Evolutionary conservation across 2,888 invertebrate species (phyloP).

Genomic region (Volucella bombylans): DNA sequence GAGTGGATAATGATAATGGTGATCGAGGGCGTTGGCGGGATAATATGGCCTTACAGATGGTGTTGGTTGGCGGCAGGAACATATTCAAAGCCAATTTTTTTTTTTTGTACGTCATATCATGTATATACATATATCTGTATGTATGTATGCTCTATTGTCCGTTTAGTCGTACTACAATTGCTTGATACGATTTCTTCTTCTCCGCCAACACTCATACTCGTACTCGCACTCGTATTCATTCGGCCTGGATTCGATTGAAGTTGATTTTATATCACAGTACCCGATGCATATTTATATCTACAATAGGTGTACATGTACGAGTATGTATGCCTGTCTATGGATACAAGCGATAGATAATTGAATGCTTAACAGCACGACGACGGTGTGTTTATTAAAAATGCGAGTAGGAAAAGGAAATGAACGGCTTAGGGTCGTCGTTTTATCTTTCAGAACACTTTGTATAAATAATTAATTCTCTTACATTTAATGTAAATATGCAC

Average conservation of each 20-base stretch:
- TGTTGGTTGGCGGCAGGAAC: conserved; percentile 11
- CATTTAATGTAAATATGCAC: conserved; percentile 62
- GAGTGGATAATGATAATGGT: conserved; percentile 66
- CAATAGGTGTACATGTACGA: background rate
- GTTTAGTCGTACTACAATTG: conserved; percentile 51
- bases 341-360: conserved; percentile 52
- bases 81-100: conserved; percentile 44
- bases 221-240: background rate
- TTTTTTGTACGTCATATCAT: conserved; percentile 47
- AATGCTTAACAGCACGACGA: conserved; percentile 51
- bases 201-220: conserved; percentile 34
- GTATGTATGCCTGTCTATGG: background rate
- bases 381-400: conserved; percentile 47
- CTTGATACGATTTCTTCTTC: conserved; percentile 46
- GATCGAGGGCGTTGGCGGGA: conserved; percentile 10
- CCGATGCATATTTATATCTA: conserved; percentile 39
- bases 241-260: conserved; percentile 52
- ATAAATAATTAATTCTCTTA: conserved; percentile 35
- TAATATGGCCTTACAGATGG: background rate
- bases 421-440: conserved; percentile 28
- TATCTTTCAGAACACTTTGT: conserved; percentile 29
- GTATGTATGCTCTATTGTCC: conserved; percentile 57
- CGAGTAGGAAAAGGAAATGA: conserved; percentile 50
- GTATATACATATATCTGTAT: conserved; percentile 56
- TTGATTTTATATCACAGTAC: conserved; percentile 44